Evolutionary conservation across 2,113 vertebrate genomes (phyloP).

Genomic region (Phainopepla nitens): DNA sequence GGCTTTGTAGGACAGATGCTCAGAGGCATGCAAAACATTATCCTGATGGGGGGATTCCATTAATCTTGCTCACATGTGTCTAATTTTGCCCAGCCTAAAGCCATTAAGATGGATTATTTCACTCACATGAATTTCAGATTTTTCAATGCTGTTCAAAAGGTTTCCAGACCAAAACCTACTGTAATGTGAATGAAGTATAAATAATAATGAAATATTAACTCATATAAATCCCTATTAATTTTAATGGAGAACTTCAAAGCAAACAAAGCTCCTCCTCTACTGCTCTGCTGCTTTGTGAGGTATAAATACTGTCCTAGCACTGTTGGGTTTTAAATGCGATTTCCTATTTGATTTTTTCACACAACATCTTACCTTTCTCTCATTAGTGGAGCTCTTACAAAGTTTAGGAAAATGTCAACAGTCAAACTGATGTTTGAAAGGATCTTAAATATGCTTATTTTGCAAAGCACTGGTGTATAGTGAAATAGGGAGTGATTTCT

Average conservation of each 20-base stretch:
- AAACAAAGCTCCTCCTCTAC: not conserved
- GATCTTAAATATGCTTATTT: not conserved
- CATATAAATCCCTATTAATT: constrained; percentile 33
- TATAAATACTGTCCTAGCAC: not conserved
- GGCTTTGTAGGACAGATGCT: constrained; percentile 57
- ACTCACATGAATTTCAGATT: constrained; percentile 33
- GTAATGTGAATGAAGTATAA: constrained; percentile 27
- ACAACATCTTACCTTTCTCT: not conserved
- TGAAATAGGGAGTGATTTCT: not conserved
- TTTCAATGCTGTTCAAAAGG: constrained; percentile 45
- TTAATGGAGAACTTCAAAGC: constrained; percentile 37
- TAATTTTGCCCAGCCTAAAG: constrained; percentile 35
- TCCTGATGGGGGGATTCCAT: constrained; percentile 23
- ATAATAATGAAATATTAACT: constrained; percentile 43
- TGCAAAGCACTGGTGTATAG: not conserved
- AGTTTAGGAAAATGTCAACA: not conserved
- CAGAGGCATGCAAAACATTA: constrained; percentile 12
- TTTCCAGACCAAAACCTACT: constrained; percentile 30
- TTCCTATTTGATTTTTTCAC: constrained; percentile 9
- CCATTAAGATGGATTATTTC: constrained; percentile 46
- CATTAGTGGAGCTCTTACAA: not conserved
- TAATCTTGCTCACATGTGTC: constrained; percentile 47
- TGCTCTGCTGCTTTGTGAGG: not conserved
- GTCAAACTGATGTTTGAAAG: not conserved
- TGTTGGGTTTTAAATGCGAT: not conserved